These are phyloP conservation scores for Pteruthius melanotis DNA, from an alignment of 2,113 vertebrate genomes.

Conservation along the genomic window DNA sequence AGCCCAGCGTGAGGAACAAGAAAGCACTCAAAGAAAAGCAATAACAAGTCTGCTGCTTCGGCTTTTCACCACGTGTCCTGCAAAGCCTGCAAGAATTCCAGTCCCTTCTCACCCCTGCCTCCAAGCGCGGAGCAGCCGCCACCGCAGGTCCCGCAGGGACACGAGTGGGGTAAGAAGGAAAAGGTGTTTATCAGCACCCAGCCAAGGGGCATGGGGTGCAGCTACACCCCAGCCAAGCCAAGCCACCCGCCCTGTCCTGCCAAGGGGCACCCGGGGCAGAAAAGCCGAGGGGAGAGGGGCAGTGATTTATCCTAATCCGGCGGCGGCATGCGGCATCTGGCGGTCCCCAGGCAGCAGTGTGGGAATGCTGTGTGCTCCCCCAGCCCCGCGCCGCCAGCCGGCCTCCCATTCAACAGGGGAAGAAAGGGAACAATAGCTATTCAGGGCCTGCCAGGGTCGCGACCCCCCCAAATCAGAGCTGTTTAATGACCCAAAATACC, in stretches of 20 bases:
- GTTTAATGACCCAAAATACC: slow-evolving; percentile 80
- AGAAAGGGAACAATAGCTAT: slow-evolving; percentile 80
- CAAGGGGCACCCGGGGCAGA: neutral
- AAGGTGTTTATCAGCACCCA: neutral
- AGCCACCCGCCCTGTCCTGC: neutral
- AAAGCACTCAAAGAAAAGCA: neutral
- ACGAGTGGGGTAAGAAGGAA: neutral
- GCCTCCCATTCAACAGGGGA: slow-evolving; percentile 73
- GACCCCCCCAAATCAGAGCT: slow-evolving; percentile 70
- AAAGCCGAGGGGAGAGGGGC: neutral
- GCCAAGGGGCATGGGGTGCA: neutral
- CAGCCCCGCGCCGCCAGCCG: neutral
- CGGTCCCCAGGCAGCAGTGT: slow-evolving; percentile 34
- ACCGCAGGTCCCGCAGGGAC: neutral
- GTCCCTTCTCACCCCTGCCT: neutral
- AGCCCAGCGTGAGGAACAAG: neutral
- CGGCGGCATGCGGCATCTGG: slow-evolving; percentile 46
- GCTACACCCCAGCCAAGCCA: neutral
- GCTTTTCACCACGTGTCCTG: slow-evolving; percentile 14
- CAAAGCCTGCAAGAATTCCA: slow-evolving; percentile 29
- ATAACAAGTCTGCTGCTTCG: neutral
- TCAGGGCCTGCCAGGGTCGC: slow-evolving; percentile 74
- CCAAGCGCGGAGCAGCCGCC: neutral
- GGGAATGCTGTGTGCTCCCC: slow-evolving; percentile 58
- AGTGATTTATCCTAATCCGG: slow-evolving; percentile 53